Conservation (phyloP, 2,113 vertebrate species). For the Callipepla squamata region DNA sequence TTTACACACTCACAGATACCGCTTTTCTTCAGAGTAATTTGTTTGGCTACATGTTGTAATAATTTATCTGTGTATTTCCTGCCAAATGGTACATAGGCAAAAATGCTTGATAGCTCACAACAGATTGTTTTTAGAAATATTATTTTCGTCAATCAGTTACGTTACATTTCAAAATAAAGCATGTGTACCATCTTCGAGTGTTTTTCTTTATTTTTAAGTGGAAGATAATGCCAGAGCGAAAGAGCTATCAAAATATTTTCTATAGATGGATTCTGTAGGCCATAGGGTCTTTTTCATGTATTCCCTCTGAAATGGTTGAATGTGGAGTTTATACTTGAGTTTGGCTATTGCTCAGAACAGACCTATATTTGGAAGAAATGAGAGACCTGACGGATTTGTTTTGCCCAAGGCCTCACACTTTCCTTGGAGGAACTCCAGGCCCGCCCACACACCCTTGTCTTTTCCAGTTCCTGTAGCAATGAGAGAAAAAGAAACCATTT, state of each 20-base stretch:
- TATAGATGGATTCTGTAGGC: conserved; percentile 39
- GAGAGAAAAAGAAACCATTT: conserved; percentile 51
- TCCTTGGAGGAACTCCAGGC: conserved; percentile 76
- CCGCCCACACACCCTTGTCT: conserved; percentile 79
- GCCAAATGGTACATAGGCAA: conserved; percentile 79
- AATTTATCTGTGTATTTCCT: conserved; percentile 75
- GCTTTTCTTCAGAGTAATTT: conserved; percentile 74
- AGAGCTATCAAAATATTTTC: conserved; percentile 69
- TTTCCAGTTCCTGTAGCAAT: conserved; percentile 75
- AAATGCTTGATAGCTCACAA: conserved; percentile 77
- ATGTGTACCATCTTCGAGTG: not conserved
- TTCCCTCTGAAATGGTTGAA: conserved; percentile 68
- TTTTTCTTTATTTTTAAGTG: conserved; percentile 33
- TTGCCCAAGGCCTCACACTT: conserved; percentile 83
- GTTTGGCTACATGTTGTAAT: conserved; percentile 80
- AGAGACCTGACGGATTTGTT: conserved; percentile 78
- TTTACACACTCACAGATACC: conserved; percentile 43
- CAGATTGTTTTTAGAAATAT: conserved; percentile 74
- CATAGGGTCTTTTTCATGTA: conserved; percentile 67
- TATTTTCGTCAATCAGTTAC: conserved; percentile 47
- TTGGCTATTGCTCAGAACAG: conserved; percentile 79
- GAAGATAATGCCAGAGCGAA: conserved; percentile 20
- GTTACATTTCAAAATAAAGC: conserved; percentile 37
- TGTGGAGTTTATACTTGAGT: conserved; percentile 71
- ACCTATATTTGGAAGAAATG: conserved; percentile 83